A percentile compares a stretch with the other conserved stretches of the same genome.
Conservation (phyloP, 2,113 vertebrate species). For the Dipodomys stephensi region DNA sequence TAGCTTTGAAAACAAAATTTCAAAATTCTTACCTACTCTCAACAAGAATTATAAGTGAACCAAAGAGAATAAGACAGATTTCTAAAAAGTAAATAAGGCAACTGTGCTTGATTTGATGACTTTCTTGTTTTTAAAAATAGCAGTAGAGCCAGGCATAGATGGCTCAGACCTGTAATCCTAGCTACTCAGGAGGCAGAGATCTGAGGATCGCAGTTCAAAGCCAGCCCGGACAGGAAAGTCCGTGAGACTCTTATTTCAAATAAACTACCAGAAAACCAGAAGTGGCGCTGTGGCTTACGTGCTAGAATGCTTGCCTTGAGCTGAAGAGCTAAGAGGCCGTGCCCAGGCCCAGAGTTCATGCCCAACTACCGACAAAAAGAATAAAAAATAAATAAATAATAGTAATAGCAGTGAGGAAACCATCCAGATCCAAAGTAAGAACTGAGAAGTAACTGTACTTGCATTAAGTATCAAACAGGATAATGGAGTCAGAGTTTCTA, state of each 20-base stretch:
- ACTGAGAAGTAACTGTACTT: not conserved
- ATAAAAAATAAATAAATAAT: too few relatives aligned
- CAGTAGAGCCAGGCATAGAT: not conserved
- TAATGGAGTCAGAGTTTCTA: not conserved
- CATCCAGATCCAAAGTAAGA: conserved; percentile 18
- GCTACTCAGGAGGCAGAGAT: too few relatives aligned
- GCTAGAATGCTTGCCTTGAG: too few relatives aligned
- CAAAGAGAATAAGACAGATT: not conserved
- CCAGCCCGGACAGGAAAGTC: too few relatives aligned
- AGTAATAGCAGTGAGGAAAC: not conserved
- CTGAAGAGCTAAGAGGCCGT: too few relatives aligned
- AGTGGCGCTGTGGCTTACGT: too few relatives aligned
- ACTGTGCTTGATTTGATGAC: not conserved
- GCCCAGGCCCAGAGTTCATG: too few relatives aligned
- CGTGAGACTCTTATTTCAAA: too few relatives aligned
- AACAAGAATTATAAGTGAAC: not conserved
- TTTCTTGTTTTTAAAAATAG: conserved; percentile 45
- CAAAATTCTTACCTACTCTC: conserved; percentile 26
- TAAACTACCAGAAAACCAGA: too few relatives aligned
- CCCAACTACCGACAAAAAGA: too few relatives aligned
- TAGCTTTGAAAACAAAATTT: conserved; percentile 56
- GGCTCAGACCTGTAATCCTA: too few relatives aligned
- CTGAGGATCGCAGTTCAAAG: too few relatives aligned
- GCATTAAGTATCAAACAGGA: not conserved
- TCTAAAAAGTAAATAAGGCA: not conserved